Evolutionary conservation across 1,140 invertebrate species (phyloP), one percentile per base, ranked within the genome.

Genomic region (Acromyrmex heyeri): DNA sequence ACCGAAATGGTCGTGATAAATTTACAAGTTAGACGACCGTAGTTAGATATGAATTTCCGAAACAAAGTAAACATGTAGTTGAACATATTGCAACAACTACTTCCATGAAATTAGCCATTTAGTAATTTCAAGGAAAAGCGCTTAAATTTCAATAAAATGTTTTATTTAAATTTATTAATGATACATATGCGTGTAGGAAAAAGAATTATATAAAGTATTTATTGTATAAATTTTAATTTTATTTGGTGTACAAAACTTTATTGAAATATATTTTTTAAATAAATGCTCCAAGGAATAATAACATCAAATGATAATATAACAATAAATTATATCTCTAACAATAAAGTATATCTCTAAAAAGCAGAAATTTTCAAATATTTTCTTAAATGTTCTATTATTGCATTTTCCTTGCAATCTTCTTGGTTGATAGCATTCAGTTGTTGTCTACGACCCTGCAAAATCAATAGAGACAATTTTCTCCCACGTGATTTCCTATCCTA

Each of bases 1-100:
- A 38, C 8, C 16, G 38, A 82, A 44, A 75, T 48, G 44, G 53
- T 59, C 1, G 18, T 62, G 69, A 83, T 62, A 44, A 75, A 83
- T 83, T 73, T 73, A 83, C 67, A 24, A 59, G 30, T 44, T 38
- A 14, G 3, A 38, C 12, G 61, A n/a, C 27, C n/a, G 30, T 14
- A 44, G 30, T 61, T 48, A 48, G 59, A 30, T 14, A 44, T 30
- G 38, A 48, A 48, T 72, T 73, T 48, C 38, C 55, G 24, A 48
- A 55, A 27, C 59, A 59, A 55, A 27, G 10, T 57, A 72, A 62
- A 82, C 38, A 3, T 16, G 3, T 14, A 14, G 21, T 75, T 8
- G 12, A 64, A 48, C 12, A 30, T 57, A 16, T 34, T 3, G 2
- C 30, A 64, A 30, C 6, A 14, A 24, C 16, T 1, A 77, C 8